Evolutionary conservation across 2,888 invertebrate genomes (phyloP).

Genomic region (Sympetrum striolatum): DNA sequence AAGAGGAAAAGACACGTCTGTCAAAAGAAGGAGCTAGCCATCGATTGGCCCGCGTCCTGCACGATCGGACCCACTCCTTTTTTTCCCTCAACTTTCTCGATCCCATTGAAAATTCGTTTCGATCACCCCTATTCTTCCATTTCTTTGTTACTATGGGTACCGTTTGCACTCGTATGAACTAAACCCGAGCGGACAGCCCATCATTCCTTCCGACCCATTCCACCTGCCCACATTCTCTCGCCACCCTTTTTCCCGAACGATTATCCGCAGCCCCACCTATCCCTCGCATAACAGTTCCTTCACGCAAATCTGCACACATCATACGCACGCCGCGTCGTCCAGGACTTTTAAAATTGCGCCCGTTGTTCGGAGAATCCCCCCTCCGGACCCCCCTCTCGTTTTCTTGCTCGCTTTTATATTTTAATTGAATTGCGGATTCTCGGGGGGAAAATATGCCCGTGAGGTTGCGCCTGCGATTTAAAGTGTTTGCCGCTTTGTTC

Average conservation of each 20-base stretch:
- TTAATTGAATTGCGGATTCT: too few relatives aligned
- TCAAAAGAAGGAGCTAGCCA: too few relatives aligned
- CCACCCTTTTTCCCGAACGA: not conserved
- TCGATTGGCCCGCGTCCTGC: too few relatives aligned
- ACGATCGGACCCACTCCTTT: too few relatives aligned
- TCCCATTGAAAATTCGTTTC: not conserved
- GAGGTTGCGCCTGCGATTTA: too few relatives aligned
- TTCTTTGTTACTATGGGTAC: not conserved
- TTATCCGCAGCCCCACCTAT: not conserved
- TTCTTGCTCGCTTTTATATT: not conserved
- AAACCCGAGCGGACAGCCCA: not conserved
- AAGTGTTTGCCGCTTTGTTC: too few relatives aligned
- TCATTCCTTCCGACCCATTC: not conserved
- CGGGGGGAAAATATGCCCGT: too few relatives aligned
- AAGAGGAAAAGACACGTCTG: too few relatives aligned
- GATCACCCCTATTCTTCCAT: not conserved
- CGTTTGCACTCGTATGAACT: not conserved
- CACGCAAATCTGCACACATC: not conserved
- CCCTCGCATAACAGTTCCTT: not conserved
- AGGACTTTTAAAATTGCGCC: not conserved
- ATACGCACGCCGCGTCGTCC: not conserved
- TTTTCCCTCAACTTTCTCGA: not conserved
- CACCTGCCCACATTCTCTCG: not conserved
- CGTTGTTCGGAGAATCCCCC: not conserved
- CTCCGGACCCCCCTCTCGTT: not conserved